A percentile compares a stretch with the other conserved stretches of the same genome.
These are phyloP conservation scores for Chelonus formosanus DNA, from an alignment of 2,888 invertebrate species.

Conservation along the genomic window DNA sequence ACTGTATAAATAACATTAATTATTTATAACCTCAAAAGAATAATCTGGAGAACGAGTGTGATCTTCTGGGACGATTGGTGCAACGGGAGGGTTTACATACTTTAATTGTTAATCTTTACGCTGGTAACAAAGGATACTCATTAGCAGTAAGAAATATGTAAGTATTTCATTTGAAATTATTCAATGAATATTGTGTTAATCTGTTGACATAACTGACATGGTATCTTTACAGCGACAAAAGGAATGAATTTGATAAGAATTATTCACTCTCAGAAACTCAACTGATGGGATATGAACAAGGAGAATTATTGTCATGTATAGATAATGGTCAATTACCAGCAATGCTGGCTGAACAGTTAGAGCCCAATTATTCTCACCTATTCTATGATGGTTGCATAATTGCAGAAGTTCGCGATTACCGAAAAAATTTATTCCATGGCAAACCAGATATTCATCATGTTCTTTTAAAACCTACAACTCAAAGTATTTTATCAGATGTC, in stretches of 20 bases:
- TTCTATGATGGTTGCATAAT: conserved; percentile 93
- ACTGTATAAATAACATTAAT: background rate
- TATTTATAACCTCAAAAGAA: conserved; percentile 41
- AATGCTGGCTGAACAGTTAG: conserved; percentile 83
- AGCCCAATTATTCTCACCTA: conserved; percentile 83
- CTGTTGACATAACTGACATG: no score
- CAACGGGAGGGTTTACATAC: conserved; percentile 87
- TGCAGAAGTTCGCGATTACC: conserved; percentile 88
- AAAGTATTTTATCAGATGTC: conserved; percentile 63
- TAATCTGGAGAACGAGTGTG: conserved; percentile 63
- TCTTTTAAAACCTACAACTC: conserved; percentile 85
- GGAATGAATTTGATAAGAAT: conserved; percentile 69
- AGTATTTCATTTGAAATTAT: conserved; percentile 40
- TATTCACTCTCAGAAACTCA: conserved; percentile 75
- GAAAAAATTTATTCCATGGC: conserved; percentile 80
- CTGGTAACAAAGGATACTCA: conserved; percentile 92
- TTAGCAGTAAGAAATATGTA: conserved; percentile 72
- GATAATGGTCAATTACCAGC: conserved; percentile 92
- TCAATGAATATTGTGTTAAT: no score
- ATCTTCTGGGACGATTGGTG: conserved; percentile 84
- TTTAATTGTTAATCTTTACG: conserved; percentile 88
- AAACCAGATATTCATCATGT: conserved; percentile 87
- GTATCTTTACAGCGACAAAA: conserved; percentile 55
- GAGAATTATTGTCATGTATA: conserved; percentile 85
- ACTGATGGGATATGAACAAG: conserved; percentile 89